Evolutionary conservation across 2,797 vertebrate genomes (phyloP).

Genomic region (Mormyrops attenuatus): DNA sequence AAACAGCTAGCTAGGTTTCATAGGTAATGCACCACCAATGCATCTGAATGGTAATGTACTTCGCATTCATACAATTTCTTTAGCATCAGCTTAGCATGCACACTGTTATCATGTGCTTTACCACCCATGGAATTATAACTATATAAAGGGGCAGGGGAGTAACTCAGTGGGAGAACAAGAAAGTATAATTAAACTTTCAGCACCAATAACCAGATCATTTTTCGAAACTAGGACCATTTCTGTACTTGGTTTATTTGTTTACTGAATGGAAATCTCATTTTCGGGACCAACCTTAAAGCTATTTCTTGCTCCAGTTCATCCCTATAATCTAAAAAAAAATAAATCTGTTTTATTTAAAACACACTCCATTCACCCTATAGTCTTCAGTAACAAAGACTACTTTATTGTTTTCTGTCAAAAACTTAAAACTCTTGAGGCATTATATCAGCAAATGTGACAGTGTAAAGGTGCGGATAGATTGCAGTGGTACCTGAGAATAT

Average conservation of each 20-base stretch:
- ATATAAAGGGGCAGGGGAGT: background rate
- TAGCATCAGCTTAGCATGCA: background rate
- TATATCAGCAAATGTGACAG: background rate
- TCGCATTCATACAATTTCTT: background rate
- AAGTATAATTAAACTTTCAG: conserved; percentile 7
- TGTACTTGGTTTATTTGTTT: background rate
- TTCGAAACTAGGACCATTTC: background rate
- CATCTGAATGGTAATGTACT: background rate
- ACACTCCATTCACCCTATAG: background rate
- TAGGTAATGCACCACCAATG: background rate
- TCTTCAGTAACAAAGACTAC: background rate
- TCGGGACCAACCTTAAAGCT: background rate
- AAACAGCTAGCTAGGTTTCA: background rate
- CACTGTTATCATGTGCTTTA: background rate
- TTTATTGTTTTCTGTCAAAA: background rate
- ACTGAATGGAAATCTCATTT: background rate
- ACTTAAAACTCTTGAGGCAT: background rate
- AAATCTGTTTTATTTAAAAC: background rate
- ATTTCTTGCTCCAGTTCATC: conserved; percentile 5
- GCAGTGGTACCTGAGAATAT: background rate
- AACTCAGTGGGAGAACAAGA: background rate
- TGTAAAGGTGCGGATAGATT: background rate
- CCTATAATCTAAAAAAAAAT: background rate
- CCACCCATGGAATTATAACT: background rate
- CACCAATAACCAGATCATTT: background rate